A percentile compares a stretch with the other conserved stretches of the same genome.
Evolutionary conservation across 2,113 vertebrate species (phyloP).

Genomic region (Antennarius striatus): DNA sequence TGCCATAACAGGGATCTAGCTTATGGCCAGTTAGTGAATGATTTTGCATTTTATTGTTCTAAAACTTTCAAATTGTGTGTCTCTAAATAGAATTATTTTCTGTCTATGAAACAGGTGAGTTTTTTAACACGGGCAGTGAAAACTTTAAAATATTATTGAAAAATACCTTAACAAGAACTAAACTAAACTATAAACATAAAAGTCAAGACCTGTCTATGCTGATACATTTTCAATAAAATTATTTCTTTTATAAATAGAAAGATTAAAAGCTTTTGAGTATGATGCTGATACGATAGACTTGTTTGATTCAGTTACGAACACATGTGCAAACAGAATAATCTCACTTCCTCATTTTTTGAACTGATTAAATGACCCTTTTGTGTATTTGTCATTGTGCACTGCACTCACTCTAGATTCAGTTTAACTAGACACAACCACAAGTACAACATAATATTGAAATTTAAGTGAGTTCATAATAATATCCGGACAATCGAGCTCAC

Average conservation of each 20-base stretch:
- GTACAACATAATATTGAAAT: not conserved
- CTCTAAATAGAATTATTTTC: no score
- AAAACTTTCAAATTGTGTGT: no score
- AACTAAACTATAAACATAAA: no score
- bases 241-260: not conserved
- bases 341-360: slow-evolving; percentile 43
- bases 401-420: slow-evolving; percentile 12
- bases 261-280: not conserved
- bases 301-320: not conserved
- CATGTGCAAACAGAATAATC: slow-evolving; percentile 17
- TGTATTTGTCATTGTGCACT: slow-evolving; percentile 23
- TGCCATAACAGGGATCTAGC: no score
- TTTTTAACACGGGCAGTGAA: no score
- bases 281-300: no score
- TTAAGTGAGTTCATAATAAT: not conserved
- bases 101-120: no score
- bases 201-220: no score
- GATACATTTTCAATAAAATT: not conserved
- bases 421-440: slow-evolving; percentile 7
- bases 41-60: not conserved
- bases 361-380: slow-evolving; percentile 46
- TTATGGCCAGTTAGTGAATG: not conserved
- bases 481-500: not conserved
- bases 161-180: no score
- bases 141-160: no score